Evolutionary conservation across 2,113 vertebrate species (phyloP), one percentile per base, ranked within the genome.

Genomic region (Chitala chitala): DNA sequence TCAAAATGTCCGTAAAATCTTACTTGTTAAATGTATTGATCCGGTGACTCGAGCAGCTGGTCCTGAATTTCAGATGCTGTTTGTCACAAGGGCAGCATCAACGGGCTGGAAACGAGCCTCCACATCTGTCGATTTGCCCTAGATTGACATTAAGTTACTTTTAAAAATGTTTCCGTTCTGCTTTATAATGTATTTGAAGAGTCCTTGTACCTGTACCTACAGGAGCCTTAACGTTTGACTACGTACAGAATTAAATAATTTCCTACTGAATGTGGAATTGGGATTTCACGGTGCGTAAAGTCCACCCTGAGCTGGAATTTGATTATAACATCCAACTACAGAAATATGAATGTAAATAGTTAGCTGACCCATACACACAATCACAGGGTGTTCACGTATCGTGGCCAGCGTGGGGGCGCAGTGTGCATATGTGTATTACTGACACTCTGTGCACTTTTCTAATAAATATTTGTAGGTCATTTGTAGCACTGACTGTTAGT

Each of bases 381-480:
- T 63, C 29, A n/a, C 33, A 29, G n/a, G n/a, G n/a, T n/a, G n/a
- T n/a, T n/a, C n/a, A n/a, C n/a, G 29, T 33, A 31, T 33, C 20
- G 31, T 31, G 33, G 13, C 5, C 29, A 33, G 33, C 4, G 56
- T 29, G 24, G 33, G 7, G n/a, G n/a, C n/a, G n/a, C n/a, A n/a
- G n/a, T n/a, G 5, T 12, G 33, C 59, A 20, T 4, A 33, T 63
- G 59, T 36, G 12, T 63, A 33, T 82, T 78, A 73, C 77, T 51
- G 84, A 81, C 76, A 1, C 74, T 76, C 50, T 59, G 44, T 33
- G 66, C 69, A 70, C 70, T 40, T 78, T 79, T 77, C 64, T 73
- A 63, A 64, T 73, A 5, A 29, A 74, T 80, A 75, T 85, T 85
- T 89, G 76, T 87, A 83, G 86, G 88, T 86, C 89, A 89, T 83